A percentile compares a stretch with the other conserved stretches of the same genome.
These are phyloP conservation scores for Anomalospiza imberbis DNA, from an alignment of 2,797 vertebrate genomes.

Conservation along the genomic window DNA sequence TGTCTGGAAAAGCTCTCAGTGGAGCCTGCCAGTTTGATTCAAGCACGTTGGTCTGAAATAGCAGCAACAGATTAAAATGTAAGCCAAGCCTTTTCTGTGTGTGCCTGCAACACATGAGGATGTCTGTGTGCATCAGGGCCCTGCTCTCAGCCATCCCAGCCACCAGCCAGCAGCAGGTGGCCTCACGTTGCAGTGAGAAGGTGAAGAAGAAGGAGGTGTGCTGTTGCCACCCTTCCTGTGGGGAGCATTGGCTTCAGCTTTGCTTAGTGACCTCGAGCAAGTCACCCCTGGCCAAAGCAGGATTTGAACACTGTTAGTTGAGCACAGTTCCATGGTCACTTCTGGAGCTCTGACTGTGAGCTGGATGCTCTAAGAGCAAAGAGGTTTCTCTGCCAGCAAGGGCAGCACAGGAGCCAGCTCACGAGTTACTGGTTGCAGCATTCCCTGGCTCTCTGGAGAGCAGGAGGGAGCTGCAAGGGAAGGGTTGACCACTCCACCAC, in stretches of 20 bases:
- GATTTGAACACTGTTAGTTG: not conserved
- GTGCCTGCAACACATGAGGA: not conserved
- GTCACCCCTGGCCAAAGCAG: not conserved
- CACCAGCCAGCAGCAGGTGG: not conserved
- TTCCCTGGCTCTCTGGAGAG: not conserved
- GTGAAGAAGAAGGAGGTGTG: not conserved
- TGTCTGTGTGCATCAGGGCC: no score
- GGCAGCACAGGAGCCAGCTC: not conserved
- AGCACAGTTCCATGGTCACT: not conserved
- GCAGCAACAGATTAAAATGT: not conserved
- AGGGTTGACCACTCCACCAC: not conserved
- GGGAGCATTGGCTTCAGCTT: not conserved
- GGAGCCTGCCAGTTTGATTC: not conserved
- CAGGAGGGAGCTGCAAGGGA: not conserved
- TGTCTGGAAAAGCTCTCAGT: not conserved
- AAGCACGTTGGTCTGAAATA: not conserved
- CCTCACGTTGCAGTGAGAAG: not conserved
- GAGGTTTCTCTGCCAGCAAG: not conserved
- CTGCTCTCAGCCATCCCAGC: not conserved
- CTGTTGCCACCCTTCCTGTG: not conserved
- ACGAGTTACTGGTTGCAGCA: not conserved
- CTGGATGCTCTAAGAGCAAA: not conserved
- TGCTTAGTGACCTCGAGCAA: not conserved
- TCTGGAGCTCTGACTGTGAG: not conserved
- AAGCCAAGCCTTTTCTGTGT: not conserved